Evolutionary conservation across 2,113 vertebrate genomes (phyloP).

Genomic region (Thermophis baileyi): DNA sequence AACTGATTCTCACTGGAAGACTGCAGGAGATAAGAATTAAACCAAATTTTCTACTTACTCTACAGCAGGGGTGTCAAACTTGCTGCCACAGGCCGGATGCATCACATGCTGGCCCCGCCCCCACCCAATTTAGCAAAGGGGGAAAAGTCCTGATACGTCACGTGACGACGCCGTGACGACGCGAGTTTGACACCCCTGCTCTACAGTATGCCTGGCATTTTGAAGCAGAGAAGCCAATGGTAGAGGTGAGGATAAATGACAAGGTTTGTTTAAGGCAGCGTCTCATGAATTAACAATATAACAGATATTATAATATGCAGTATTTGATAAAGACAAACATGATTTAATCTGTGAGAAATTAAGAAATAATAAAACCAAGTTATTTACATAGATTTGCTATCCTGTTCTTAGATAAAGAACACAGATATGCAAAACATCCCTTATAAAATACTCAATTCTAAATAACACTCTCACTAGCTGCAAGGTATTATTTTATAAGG

Average conservation of each 20-base stretch:
- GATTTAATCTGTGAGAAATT: neutral
- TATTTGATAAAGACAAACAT: neutral
- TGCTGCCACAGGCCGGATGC: accelerated
- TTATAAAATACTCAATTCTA: neutral
- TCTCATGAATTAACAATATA: neutral
- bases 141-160: too few relatives aligned
- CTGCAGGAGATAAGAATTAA: neutral
- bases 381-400: neutral
- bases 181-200: neutral
- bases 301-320: neutral
- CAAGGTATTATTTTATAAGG: neutral
- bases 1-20: neutral
- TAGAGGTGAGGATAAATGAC: neutral
- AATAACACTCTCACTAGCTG: neutral
- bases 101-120: too few relatives aligned
- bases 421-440: neutral
- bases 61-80: too few relatives aligned
- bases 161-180: too few relatives aligned
- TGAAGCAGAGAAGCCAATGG: neutral
- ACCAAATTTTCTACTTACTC: neutral
- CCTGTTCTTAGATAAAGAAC: neutral
- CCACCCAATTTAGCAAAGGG: too few relatives aligned
- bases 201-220: neutral
- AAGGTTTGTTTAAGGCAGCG: neutral
- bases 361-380: neutral